Evolutionary conservation across 2,113 vertebrate species (phyloP).

Genomic region (Micronycteris hirsuta): DNA sequence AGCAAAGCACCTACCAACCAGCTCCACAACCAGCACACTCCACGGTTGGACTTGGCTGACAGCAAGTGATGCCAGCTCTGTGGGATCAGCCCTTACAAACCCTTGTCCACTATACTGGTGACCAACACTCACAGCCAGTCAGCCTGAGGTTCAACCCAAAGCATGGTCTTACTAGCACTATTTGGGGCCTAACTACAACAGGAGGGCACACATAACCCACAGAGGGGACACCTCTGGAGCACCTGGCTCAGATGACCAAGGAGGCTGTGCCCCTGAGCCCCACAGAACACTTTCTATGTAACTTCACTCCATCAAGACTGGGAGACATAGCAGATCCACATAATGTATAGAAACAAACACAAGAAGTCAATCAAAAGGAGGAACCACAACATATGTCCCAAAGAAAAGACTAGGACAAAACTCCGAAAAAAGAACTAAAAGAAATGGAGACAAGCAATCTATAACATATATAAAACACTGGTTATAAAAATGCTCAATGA

Average conservation of each 20-base stretch:
- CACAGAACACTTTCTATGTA: not conserved
- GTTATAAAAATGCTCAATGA: not conserved
- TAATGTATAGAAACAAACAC: not conserved
- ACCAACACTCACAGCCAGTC: not conserved
- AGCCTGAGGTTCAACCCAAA: not conserved
- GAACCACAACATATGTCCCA: not conserved
- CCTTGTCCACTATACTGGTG: not conserved
- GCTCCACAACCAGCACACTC: not conserved
- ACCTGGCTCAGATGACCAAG: not conserved
- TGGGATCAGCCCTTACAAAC: not conserved
- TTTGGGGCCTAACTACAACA: not conserved
- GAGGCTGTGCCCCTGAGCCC: not conserved
- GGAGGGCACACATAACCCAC: not conserved
- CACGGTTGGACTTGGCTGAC: not conserved
- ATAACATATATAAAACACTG: not conserved
- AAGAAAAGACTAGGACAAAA: not conserved
- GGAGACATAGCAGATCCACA: not conserved
- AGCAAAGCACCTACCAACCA: not conserved
- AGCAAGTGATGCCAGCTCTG: not conserved
- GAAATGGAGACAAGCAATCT: not conserved
- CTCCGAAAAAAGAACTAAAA: not conserved
- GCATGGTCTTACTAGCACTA: not conserved
- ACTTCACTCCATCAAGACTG: not conserved
- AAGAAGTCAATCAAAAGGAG: not conserved
- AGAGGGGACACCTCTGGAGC: not conserved